Percentiles rank a stretch among this genome's conserved stretches.
These are phyloP conservation scores for Meloe dianella DNA, from an alignment of 2,888 invertebrate genomes.

Conservation along the genomic window DNA sequence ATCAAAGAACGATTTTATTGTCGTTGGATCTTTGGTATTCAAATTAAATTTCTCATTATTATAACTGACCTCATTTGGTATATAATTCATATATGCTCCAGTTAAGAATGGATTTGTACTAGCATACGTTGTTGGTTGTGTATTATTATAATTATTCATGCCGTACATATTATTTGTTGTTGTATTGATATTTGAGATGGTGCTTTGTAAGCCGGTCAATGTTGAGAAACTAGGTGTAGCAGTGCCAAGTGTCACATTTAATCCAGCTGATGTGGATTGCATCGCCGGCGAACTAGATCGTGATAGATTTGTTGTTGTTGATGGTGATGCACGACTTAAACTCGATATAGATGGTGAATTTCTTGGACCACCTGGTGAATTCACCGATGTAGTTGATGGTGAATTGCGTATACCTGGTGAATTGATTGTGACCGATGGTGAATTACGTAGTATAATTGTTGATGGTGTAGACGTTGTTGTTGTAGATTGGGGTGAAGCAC, in stretches of 20 bases:
- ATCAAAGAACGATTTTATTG: conserved; percentile 53
- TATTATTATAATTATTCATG: conserved; percentile 39
- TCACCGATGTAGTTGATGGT: conserved; percentile 44
- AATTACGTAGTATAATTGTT: conserved; percentile 55
- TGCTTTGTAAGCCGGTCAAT: conserved; percentile 52
- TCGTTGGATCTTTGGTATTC: conserved; percentile 38
- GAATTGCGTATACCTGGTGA: conserved; percentile 49
- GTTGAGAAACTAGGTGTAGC: conserved; percentile 55
- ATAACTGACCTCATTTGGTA: conserved; percentile 46
- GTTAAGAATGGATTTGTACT: conserved; percentile 69
- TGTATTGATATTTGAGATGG: conserved; percentile 53
- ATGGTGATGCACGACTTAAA: conserved; percentile 60
- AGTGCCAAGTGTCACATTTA: conserved; percentile 67
- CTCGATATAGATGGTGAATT: conserved; percentile 54
- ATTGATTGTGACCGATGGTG: conserved; percentile 49
- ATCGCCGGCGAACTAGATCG: conserved; percentile 58
- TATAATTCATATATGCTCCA: conserved; percentile 58
- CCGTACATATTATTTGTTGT: conserved; percentile 51
- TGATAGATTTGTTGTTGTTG: conserved; percentile 42
- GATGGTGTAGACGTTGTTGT: neutral
- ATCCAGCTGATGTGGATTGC: conserved; percentile 67
- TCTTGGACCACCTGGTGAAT: conserved; percentile 51
- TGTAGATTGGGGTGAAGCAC: conserved; percentile 52
- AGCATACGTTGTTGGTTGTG: conserved; percentile 57
- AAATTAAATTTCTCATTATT: conserved; percentile 53